These are phyloP conservation scores for Bombus sylvicola DNA, from an alignment of 1,140 invertebrate species.

Conservation along the genomic window DNA sequence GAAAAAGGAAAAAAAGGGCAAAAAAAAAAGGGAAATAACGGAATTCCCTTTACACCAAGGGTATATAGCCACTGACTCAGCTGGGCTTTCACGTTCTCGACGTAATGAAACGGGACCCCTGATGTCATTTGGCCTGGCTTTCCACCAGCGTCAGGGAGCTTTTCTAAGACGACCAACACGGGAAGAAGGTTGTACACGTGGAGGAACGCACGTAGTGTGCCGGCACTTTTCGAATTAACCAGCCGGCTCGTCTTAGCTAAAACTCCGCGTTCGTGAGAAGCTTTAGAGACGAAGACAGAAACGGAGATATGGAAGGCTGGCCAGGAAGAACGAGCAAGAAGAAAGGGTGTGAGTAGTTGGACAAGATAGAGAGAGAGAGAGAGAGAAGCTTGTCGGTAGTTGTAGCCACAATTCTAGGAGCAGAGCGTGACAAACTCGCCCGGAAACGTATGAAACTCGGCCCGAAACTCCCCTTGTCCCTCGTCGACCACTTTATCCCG, in stretches of 20 bases:
- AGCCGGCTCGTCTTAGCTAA: conserved; percentile 55
- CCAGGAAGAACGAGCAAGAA: neutral
- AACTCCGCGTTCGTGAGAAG: conserved; percentile 47
- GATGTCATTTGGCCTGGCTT: conserved; percentile 66
- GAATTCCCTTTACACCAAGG: conserved; percentile 59
- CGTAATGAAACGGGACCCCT: conserved; percentile 67
- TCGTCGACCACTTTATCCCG: conserved; percentile 31
- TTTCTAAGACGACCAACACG: conserved; percentile 52
- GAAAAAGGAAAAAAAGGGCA: neutral
- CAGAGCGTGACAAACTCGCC: conserved; percentile 66
- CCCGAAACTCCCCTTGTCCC: neutral
- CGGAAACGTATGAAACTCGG: conserved; percentile 59
- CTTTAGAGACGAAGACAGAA: neutral
- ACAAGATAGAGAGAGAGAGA: neutral
- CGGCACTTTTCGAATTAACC: conserved; percentile 68
- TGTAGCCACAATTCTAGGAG: conserved; percentile 59
- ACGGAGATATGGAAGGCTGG: neutral
- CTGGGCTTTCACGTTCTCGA: conserved; percentile 66
- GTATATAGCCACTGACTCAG: conserved; percentile 66
- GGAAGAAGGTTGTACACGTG: conserved; percentile 13
- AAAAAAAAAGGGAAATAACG: conserved; percentile 41
- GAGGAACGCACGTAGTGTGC: conserved; percentile 20
- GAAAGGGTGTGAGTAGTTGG: neutral
- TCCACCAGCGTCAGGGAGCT: conserved; percentile 48
- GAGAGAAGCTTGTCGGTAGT: conserved; percentile 54